Conservation (phyloP, 2,113 vertebrate species). For the Neodon shergylaensis region DNA sequence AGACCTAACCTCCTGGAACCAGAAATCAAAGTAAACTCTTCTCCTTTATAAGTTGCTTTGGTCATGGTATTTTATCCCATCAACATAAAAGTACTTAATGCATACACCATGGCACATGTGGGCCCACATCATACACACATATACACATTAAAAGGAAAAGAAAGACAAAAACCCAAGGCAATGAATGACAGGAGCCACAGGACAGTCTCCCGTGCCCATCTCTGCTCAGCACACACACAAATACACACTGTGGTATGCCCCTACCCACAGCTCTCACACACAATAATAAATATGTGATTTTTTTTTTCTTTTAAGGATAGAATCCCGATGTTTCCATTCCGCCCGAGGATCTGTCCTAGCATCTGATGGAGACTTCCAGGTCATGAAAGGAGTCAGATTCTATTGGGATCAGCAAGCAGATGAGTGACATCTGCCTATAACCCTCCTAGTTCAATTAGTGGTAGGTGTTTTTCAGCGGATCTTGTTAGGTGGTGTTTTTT, state of each 20-base stretch:
- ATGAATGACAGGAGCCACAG: too few species aligned
- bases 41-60: too few species aligned
- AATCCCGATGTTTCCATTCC: not conserved
- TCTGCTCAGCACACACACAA: too few species aligned
- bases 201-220: too few species aligned
- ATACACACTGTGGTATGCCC: not conserved
- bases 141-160: too few species aligned
- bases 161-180: too few species aligned
- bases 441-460: rapidly evolving
- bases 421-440: not conserved
- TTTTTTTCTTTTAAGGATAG: not conserved
- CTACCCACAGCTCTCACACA: not conserved
- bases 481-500: not conserved
- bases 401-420: not conserved
- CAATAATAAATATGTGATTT: not conserved
- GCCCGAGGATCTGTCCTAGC: not conserved
- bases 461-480: not conserved
- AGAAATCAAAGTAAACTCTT: too few species aligned
- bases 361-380: not conserved
- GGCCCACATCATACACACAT: too few species aligned
- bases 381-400: not conserved
- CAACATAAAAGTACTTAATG: too few species aligned
- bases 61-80: too few species aligned
- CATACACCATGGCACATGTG: too few species aligned
- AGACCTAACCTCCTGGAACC: too few species aligned